Evolutionary conservation across 2,797 vertebrate species (phyloP).

Genomic region (Smutsia temminckii): DNA sequence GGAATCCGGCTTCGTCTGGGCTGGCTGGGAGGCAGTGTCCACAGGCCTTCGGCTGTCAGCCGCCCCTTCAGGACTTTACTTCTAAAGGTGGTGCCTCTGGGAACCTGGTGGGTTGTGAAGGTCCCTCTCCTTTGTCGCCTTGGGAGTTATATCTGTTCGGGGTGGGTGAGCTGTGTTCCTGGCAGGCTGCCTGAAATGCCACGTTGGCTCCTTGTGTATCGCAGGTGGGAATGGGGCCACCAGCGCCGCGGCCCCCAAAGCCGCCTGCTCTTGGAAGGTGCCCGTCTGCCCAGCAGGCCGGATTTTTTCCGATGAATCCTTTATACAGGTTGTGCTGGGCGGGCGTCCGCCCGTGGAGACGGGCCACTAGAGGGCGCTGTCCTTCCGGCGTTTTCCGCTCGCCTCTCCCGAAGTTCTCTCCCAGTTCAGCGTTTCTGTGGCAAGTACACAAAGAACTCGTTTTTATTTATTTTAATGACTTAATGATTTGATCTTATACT

Average conservation of each 20-base stretch:
- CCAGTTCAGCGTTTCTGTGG: fast-evolving
- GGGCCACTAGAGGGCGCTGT: conserved; percentile 54
- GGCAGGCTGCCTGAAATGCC: background rate
- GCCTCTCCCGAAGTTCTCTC: fast-evolving
- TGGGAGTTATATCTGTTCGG: fast-evolving
- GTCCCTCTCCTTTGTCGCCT: background rate
- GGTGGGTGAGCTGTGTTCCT: background rate
- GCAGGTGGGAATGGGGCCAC: background rate
- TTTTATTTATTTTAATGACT: background rate
- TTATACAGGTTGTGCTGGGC: fast-evolving
- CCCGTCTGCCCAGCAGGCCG: fast-evolving
- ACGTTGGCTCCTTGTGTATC: background rate
- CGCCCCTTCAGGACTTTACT: background rate
- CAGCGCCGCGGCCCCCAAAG: background rate
- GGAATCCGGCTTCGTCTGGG: fast-evolving
- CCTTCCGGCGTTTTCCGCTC: fast-evolving
- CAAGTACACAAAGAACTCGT: background rate
- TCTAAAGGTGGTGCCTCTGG: fast-evolving
- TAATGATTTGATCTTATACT: conserved; percentile 66
- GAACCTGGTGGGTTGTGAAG: fast-evolving
- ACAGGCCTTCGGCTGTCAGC: fast-evolving
- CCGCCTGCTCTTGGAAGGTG: background rate
- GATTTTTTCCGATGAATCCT: fast-evolving
- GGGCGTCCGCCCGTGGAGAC: fast-evolving
- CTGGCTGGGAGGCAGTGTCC: no score